Conservation (phyloP, 2,797 vertebrate species). For the Clarias pachynema region DNA sequence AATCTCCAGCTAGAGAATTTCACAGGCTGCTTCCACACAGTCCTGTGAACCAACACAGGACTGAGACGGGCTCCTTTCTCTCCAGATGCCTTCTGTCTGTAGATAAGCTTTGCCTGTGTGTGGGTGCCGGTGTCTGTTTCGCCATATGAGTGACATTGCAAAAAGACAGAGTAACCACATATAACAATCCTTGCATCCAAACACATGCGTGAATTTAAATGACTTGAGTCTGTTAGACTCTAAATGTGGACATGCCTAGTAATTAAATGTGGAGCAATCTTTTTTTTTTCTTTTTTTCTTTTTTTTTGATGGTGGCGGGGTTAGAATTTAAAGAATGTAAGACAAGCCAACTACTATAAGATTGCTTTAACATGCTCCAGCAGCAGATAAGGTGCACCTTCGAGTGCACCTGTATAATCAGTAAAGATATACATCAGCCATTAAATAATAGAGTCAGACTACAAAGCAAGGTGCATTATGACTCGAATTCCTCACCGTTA, state of each 20-base stretch:
- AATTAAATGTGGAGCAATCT: background rate
- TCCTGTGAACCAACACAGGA: slow-evolving; percentile 40
- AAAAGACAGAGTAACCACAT: slow-evolving; percentile 2
- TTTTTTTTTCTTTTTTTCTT: background rate
- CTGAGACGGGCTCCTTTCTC: slow-evolving; percentile 22
- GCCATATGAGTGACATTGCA: slow-evolving; percentile 8
- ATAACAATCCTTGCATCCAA: background rate
- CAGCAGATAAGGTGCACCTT: slow-evolving; percentile 19
- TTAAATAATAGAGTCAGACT: slow-evolving; percentile 26
- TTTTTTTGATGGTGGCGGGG: background rate
- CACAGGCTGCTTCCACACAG: slow-evolving; percentile 32
- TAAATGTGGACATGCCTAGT: background rate
- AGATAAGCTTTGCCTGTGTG: slow-evolving; percentile 23
- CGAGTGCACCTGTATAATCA: background rate
- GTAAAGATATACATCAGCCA: slow-evolving; percentile 27
- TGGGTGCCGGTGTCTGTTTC: slow-evolving; percentile 24
- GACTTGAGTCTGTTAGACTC: background rate
- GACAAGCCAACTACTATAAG: background rate
- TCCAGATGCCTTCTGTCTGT: slow-evolving; percentile 39
- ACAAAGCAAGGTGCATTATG: slow-evolving; percentile 27
- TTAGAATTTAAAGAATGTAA: slow-evolving; percentile 7
- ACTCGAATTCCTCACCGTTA: slow-evolving; percentile 11
- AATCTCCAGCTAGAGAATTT: slow-evolving; percentile 49
- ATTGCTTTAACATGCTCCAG: slow-evolving; percentile 1
- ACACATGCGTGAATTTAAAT: background rate